Percentiles rank a stretch among this genome's conserved stretches.
Evolutionary conservation across 2,888 invertebrate species (phyloP).

Genomic region (Monochamus alternatus): DNA sequence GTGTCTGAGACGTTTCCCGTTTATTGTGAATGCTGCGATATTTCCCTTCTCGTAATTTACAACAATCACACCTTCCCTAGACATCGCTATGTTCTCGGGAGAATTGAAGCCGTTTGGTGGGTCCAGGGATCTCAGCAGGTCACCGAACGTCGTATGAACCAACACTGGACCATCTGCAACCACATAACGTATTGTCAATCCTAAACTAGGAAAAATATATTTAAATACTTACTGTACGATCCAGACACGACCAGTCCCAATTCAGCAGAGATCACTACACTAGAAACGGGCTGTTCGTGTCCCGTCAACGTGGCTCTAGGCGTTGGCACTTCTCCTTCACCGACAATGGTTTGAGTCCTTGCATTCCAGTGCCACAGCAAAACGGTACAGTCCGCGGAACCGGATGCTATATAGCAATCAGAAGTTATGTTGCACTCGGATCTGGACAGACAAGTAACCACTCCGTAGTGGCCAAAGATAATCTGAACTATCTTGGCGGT

Average conservation of each 20-base stretch:
- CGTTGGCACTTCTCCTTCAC: conserved; percentile 96
- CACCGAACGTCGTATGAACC: conserved; percentile 98
- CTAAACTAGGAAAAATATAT: not conserved
- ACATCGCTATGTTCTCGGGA: conserved; percentile 93
- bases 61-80: conserved; percentile 96
- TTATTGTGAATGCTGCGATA: conserved; percentile 95
- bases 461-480: conserved; percentile 98
- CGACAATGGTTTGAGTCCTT: conserved; percentile 96
- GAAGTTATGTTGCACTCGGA: conserved; percentile 99
- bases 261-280: conserved; percentile 97
- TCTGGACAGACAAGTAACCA: conserved; percentile 97
- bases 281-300: conserved; percentile 96
- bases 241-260: conserved; percentile 97
- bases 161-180: conserved; percentile 92
- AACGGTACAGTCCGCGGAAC: conserved; percentile 98
- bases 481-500: conserved; percentile 98
- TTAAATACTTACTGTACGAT: conserved; percentile 77
- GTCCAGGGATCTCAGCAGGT: conserved; percentile 92
- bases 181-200: conserved; percentile 23
- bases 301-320: conserved; percentile 98
- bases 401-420: conserved; percentile 98
- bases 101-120: conserved; percentile 83
- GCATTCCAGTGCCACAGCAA: conserved; percentile 99
- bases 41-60: conserved; percentile 94
- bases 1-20: conserved; percentile 90